phyloP scores from a whole-genome alignment of 2,113 vertebrate species.

The Helogale parvula region DNA sequence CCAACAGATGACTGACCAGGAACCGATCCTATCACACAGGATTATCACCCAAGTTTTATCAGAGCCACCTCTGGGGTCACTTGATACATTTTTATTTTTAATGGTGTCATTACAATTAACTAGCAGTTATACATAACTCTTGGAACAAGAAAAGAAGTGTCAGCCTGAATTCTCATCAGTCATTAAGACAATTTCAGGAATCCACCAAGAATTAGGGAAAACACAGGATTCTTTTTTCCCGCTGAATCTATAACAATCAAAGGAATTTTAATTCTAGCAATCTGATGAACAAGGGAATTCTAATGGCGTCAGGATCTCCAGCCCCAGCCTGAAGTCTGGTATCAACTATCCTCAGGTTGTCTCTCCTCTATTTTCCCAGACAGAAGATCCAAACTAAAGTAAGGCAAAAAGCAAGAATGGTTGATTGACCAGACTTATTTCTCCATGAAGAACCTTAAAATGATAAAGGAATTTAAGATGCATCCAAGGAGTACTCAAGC shows the following conservation, averaged over 20 bases:
- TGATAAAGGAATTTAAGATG: not conserved
- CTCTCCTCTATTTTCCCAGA: not conserved
- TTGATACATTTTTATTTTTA: not conserved
- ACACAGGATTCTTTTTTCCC: not conserved
- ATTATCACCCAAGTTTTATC: not conserved
- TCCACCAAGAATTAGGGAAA: not conserved
- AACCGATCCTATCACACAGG: not conserved
- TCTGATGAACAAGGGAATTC: not conserved
- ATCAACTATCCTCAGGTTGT: accelerated
- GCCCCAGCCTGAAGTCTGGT: too few relatives aligned
- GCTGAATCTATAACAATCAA: not conserved
- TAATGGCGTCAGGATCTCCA: not conserved
- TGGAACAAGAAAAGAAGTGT: not conserved
- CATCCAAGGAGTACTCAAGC: too few relatives aligned
- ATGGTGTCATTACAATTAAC: not conserved
- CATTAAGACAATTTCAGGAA: not conserved
- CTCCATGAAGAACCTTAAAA: too few relatives aligned
- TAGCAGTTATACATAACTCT: not conserved
- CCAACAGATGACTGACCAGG: not conserved
- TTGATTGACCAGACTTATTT: not conserved
- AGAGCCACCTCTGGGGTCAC: not conserved
- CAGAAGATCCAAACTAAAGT: not conserved
- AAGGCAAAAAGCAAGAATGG: not conserved
- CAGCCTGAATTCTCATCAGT: not conserved
- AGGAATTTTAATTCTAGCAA: not conserved